Evolutionary conservation across 2,888 invertebrate genomes (phyloP).

Genomic region (Volucella zonaria): DNA sequence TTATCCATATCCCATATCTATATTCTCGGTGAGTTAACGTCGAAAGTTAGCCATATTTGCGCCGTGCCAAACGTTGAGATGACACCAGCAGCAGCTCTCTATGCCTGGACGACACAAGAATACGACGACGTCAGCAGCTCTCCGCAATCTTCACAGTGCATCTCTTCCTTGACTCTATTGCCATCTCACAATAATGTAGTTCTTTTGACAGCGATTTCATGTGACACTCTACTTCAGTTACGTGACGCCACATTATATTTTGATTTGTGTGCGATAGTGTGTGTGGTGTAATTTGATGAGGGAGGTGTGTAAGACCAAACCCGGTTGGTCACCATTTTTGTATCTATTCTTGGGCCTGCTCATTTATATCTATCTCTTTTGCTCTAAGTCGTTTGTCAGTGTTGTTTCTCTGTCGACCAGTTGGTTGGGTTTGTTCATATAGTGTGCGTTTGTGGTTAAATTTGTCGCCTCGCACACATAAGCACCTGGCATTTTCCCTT

Average conservation of each 20-base stretch:
- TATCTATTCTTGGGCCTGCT: constrained; percentile 66
- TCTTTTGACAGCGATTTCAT: constrained; percentile 60
- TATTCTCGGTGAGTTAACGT: constrained; percentile 73
- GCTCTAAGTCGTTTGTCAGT: constrained; percentile 32
- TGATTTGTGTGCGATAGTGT: constrained; percentile 30
- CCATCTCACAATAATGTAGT: constrained; percentile 58
- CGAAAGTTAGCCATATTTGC: constrained; percentile 78
- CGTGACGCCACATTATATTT: too few species aligned
- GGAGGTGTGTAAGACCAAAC: constrained; percentile 71
- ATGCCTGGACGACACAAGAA: constrained; percentile 38
- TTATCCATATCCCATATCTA: constrained; percentile 65
- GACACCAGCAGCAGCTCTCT: constrained; percentile 61
- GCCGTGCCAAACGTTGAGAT: constrained; percentile 74
- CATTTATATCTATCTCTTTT: constrained; percentile 63
- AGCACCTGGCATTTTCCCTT: constrained; percentile 28
- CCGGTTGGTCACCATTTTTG: constrained; percentile 74
- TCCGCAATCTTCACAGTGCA: constrained; percentile 74
- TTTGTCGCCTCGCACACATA: constrained; percentile 77
- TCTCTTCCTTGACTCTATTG: constrained; percentile 53
- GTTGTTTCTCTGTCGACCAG: constrained; percentile 66
- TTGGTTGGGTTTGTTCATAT: constrained; percentile 57
- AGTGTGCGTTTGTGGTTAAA: constrained; percentile 78
- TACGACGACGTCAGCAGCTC: constrained; percentile 55
- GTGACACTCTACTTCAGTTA: constrained; percentile 47
- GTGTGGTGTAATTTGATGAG: constrained; percentile 52